These are phyloP conservation scores for Furcula furcula DNA, from an alignment of 2,888 invertebrate genomes.

Conservation along the genomic window DNA sequence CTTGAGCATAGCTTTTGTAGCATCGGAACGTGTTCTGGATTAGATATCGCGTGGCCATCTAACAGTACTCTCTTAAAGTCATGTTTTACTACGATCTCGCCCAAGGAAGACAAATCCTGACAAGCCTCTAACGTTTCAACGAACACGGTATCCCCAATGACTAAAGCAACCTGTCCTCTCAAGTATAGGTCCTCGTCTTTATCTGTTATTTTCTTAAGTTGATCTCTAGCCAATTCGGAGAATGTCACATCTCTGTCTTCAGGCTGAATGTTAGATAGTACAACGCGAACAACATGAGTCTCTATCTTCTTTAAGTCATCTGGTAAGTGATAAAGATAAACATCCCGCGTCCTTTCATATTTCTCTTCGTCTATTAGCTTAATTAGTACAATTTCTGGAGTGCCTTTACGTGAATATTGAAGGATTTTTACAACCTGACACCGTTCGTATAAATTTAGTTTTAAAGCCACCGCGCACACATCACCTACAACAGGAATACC, in stretches of 20 bases:
- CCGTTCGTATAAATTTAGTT: conserved; percentile 73
- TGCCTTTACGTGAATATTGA: conserved; percentile 43
- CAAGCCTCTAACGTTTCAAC: conserved; percentile 83
- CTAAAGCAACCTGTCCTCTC: conserved; percentile 75
- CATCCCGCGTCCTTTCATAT: conserved; percentile 55
- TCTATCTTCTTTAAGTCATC: conserved; percentile 70
- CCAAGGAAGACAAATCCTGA: conserved; percentile 70
- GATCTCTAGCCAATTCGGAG: conserved; percentile 50
- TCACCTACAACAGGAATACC: conserved; percentile 77
- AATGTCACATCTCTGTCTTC: conserved; percentile 65
- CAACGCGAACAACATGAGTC: conserved; percentile 60
- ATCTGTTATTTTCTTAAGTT: conserved; percentile 48
- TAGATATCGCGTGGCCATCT: conserved; percentile 53
- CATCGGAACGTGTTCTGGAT: conserved; percentile 70
- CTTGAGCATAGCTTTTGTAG: conserved; percentile 73
- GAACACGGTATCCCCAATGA: conserved; percentile 84
- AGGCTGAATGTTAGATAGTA: conserved; percentile 59
- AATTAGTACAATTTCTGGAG: conserved; percentile 61
- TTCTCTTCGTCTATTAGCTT: conserved; percentile 84
- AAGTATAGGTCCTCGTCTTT: conserved; percentile 57
- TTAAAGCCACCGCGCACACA: conserved; percentile 77
- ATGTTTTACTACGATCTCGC: conserved; percentile 75
- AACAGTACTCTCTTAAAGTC: conserved; percentile 79
- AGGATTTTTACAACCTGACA: conserved; percentile 78
- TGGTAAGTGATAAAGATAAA: conserved; percentile 73